Evolutionary conservation across 53 echinoderm and acorn worm species (phyloP), one percentile per base, ranked within the genome.

Genomic region (Antedon mediterranea): DNA sequence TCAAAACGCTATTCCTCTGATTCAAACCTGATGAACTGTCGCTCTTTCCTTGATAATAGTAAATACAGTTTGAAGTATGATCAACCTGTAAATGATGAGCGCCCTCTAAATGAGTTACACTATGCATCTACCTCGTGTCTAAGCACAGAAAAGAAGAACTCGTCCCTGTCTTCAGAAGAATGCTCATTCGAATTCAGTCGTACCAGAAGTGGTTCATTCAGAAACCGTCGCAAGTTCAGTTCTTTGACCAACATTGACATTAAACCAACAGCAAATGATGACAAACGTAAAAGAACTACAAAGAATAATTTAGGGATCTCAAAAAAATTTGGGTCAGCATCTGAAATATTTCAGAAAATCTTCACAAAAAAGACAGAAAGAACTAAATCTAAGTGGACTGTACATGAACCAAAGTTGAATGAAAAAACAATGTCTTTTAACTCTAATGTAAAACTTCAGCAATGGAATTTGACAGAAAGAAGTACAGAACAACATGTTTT

Each of bases 301-400:
- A 57, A 23, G 23, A 57, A 26, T 57, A 76, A 76, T 23, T 76
- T 76, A 34, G 26, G 27, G 0, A 18, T 32, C 18, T 92, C 98
- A 1, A 93, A 93, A 77, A 84, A 77, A 80, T 98, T 93, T 82
- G 98, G 98, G 27, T 98, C 98, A 5, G 98, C 98, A 0, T 77
- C 86, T 0, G 92, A 98, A 31, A 82, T 98, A n/a, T 79, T 98
- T 82, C 76, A 86, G 31, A 88, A 79, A 76, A 75, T 98, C 30
- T 75, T 98, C 3, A 84, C 81, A 72, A 98, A 86, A 88, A 92
- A 90, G 57, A 57, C 9, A 2, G 57, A 57, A 2, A 57, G 23
- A 57, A 57, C 7, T 11, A 57, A 37, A 37, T 37, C 37, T 37
- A 37, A 37, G 11, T 37, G 37, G 37, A n/a, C n/a, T n/a, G n/a